Percentiles rank a stretch among this genome's conserved stretches.
Conservation (phyloP, 1,140 invertebrate species). For the Hyposmocoma kahamanoa region DNA sequence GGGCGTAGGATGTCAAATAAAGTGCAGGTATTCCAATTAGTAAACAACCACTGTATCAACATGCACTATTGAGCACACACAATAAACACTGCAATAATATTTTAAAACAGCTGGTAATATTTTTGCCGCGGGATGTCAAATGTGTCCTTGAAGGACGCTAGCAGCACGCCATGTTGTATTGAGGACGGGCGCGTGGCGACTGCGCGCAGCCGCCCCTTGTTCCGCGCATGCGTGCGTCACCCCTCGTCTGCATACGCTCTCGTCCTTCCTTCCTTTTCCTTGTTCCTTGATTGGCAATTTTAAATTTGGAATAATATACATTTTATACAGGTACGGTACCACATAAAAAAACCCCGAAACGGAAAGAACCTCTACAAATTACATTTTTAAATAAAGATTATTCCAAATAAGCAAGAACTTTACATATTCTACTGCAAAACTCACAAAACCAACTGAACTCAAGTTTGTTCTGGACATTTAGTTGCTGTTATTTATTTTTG, state of each 20-base stretch:
- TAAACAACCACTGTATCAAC: constrained; percentile 27
- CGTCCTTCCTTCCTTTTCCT: constrained; percentile 19
- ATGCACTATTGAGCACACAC: constrained; percentile 15
- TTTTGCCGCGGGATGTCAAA: constrained; percentile 48
- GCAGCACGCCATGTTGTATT: constrained; percentile 55
- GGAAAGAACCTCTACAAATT: too few species aligned
- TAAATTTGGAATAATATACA: too few species aligned
- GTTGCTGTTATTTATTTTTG: too few species aligned
- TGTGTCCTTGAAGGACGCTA: constrained; percentile 55
- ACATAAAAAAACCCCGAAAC: too few species aligned
- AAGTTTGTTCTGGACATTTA: too few species aligned
- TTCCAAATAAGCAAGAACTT: too few species aligned
- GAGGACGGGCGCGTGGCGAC: constrained; percentile 63
- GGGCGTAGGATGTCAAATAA: constrained; percentile 15
- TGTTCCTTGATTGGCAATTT: too few species aligned
- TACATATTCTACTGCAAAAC: too few species aligned
- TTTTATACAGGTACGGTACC: too few species aligned
- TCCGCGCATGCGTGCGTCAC: constrained; percentile 59
- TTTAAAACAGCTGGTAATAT: constrained; percentile 38
- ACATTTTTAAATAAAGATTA: too few species aligned
- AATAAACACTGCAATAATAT: constrained; percentile 23
- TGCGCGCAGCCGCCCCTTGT: constrained; percentile 60
- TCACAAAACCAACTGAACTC: too few species aligned
- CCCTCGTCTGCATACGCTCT: constrained; percentile 29
- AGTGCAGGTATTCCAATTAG: constrained; percentile 48